These are phyloP conservation scores for Heliangelus exortis DNA, from an alignment of 2,797 vertebrate species.

Conservation along the genomic window DNA sequence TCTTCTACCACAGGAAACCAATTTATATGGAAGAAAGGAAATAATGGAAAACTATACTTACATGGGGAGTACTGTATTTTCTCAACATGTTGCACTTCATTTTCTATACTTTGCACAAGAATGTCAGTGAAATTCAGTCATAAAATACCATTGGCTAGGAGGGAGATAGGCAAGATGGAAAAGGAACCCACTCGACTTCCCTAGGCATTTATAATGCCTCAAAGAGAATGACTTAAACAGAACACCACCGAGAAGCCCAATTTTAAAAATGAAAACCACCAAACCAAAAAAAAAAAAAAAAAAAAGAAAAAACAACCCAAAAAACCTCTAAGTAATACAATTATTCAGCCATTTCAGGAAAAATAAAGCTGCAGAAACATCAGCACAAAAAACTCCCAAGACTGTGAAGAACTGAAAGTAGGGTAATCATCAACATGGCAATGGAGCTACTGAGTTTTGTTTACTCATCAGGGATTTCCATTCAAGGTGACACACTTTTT, in stretches of 20 bases:
- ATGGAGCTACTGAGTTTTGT: not conserved
- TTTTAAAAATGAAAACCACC: not conserved
- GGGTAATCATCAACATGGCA: not conserved
- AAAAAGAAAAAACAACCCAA: not conserved
- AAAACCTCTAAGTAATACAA: not conserved
- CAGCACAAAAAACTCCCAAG: not conserved
- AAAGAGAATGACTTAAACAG: not conserved
- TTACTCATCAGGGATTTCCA: not conserved
- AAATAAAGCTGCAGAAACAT: not conserved
- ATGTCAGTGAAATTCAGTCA: not conserved
- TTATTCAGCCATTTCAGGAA: not conserved
- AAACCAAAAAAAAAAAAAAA: not conserved
- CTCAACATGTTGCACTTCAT: not conserved
- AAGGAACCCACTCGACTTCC: not conserved
- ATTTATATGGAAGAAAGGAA: not conserved
- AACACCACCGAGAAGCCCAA: not conserved
- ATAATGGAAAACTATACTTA: not conserved
- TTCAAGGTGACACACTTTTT: not conserved
- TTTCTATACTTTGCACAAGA: not conserved
- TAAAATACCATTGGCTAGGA: not conserved
- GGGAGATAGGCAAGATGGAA: not conserved
- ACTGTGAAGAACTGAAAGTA: not conserved
- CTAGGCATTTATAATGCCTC: not conserved
- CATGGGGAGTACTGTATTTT: not conserved
- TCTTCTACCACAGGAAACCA: not conserved